Percentiles rank a stretch among this genome's conserved stretches.
Conservation (phyloP, 2,113 vertebrate species). For the Salvator merianae region DNA sequence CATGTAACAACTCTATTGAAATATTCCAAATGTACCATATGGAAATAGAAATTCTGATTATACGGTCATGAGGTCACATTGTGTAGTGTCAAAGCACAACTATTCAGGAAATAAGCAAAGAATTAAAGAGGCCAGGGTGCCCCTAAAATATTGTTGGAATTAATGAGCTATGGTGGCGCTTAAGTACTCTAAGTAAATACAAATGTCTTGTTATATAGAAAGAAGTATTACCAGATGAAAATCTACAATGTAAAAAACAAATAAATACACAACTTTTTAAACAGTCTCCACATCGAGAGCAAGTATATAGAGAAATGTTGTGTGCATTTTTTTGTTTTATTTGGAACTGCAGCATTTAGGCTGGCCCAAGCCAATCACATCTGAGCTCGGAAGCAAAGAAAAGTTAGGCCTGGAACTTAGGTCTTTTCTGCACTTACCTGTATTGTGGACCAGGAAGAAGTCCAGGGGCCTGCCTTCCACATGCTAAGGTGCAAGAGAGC, state of each 20-base stretch:
- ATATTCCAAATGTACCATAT: not conserved
- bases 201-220: not conserved
- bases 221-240: not conserved
- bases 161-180: not conserved
- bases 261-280: not conserved
- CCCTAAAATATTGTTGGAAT: not conserved
- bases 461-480: too few relatives aligned
- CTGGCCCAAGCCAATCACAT: too few relatives aligned
- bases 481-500: too few relatives aligned
- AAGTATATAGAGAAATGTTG: too few relatives aligned
- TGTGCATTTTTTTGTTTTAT: too few relatives aligned
- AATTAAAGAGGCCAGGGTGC: not conserved
- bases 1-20: not conserved
- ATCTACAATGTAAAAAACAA: not conserved
- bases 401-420: too few relatives aligned
- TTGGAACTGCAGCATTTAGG: too few relatives aligned
- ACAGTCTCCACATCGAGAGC: too few relatives aligned
- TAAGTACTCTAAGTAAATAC: not conserved
- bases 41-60: not conserved
- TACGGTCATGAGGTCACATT: not conserved
- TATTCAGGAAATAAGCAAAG: not conserved
- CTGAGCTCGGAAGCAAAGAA: too few relatives aligned
- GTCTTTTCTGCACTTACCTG: too few relatives aligned
- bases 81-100: not conserved
- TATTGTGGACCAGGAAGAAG: too few relatives aligned